Conservation (phyloP, 2,797 vertebrate species). For the Chloroceryle inda region DNA sequence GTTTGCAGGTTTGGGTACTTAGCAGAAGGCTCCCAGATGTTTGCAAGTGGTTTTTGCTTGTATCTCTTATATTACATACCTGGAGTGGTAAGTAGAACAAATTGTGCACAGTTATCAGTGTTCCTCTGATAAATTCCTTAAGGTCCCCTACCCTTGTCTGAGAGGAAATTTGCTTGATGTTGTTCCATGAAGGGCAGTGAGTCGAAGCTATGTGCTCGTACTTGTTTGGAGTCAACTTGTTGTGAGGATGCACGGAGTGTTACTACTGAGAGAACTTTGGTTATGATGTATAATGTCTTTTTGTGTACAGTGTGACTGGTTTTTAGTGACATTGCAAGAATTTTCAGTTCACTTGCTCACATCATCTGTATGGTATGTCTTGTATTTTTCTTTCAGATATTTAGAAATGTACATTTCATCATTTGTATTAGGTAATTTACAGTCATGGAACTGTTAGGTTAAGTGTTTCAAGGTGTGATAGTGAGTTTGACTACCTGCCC, state of each 20-base stretch:
- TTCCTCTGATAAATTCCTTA: neutral
- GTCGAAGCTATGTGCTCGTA: neutral
- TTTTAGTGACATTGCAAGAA: neutral
- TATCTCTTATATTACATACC: neutral
- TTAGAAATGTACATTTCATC: neutral
- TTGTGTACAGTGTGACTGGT: neutral
- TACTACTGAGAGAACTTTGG: neutral
- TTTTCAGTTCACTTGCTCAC: neutral
- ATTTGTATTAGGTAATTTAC: neutral
- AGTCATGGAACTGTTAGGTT: neutral
- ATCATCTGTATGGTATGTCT: neutral
- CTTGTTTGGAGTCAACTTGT: neutral
- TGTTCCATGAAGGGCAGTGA: neutral
- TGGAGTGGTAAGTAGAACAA: neutral
- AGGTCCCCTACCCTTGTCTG: fast-evolving
- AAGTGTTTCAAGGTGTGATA: neutral
- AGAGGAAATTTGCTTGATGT: neutral
- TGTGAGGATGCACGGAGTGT: no score
- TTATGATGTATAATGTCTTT: neutral
- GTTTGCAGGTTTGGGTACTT: neutral
- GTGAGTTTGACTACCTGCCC: neutral
- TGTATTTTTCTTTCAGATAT: neutral
- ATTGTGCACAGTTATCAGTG: neutral
- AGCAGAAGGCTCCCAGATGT: neutral
- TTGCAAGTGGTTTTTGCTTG: neutral